Evolutionary conservation across 2,797 vertebrate genomes (phyloP), one percentile per base, ranked within the genome.

Genomic region (Hoplostethus mediterraneus): DNA sequence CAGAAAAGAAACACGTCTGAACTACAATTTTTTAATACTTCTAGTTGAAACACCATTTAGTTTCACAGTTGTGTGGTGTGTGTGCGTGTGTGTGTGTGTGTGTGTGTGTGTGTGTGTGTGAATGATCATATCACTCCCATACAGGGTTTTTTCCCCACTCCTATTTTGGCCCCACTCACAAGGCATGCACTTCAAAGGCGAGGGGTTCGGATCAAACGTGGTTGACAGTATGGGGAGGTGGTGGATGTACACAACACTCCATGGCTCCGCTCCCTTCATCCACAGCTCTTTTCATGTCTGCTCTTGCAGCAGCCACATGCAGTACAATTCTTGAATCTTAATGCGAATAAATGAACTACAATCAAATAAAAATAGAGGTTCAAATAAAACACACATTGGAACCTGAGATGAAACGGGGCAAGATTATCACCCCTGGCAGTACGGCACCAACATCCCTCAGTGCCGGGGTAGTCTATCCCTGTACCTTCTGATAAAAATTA

Each of bases 111-210:
- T 55, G 38, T 47, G 3, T n/a, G 38, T 11, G 12, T 51, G 57
- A 83, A 84, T 85, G 76, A 89, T 81, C 83, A 89, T 85, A 85
- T 87, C 83, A 84, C 79, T 77, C 59, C 65, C 42, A 73, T 82
- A 73, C 82, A 83, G 82, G 67, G 40, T 57, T 79, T 81, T 77
- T 71, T 53, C 74, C 80, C 77, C 42, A 79, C 33, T 58, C 74
- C 74, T 73, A 87, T 21, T 90, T 92, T 91, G 87, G 91, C 89
- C 78, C 25, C n/a, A n/a, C 0, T 78, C 83, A 92, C 90, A 94
- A 93, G 80, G 85, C 84, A 71, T 75, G 72, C 83, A 87, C 92
- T 91, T 95, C 93, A 94, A 94, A 94, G 84, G 63, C 16, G 1
- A 62, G 63, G 77, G 71, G 79, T 63, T 76, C 49, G 79, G 89